Conservation (phyloP, 2,888 invertebrate species). For the Leptopterna dolabrata region DNA sequence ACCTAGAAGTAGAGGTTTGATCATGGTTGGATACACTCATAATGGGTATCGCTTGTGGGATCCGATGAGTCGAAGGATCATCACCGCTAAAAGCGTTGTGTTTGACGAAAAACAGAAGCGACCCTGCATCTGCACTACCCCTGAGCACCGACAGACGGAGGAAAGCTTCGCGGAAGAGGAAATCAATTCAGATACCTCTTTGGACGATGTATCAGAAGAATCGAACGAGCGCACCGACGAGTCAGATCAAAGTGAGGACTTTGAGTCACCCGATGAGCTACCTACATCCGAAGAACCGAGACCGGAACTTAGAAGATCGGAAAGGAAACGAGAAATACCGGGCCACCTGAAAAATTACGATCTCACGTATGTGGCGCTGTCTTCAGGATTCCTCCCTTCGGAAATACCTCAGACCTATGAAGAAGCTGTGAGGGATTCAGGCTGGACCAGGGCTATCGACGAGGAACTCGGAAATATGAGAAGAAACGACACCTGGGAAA, state of each 20-base stretch:
- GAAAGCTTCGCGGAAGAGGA: not conserved
- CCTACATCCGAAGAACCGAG: not conserved
- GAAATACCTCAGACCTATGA: constrained; percentile 32
- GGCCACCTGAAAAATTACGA: not conserved
- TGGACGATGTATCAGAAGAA: not conserved
- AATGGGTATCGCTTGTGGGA: constrained; percentile 16
- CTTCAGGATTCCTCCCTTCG: constrained; percentile 15
- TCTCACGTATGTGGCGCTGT: not conserved
- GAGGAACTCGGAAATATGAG: too few species aligned
- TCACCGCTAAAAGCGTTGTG: not conserved
- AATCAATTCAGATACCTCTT: not conserved
- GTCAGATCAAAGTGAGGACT: not conserved
- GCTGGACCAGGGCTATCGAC: too few species aligned
- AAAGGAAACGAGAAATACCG: not conserved
- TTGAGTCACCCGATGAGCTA: not conserved
- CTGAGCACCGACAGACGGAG: not conserved
- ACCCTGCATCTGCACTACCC: not conserved
- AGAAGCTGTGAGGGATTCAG: not conserved
- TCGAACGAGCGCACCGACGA: not conserved
- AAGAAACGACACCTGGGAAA: too few species aligned
- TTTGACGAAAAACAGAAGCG: not conserved
- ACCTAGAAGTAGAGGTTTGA: not conserved
- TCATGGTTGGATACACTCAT: not conserved
- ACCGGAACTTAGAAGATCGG: too few species aligned
- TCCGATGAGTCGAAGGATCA: not conserved